Conservation (phyloP, 2,113 vertebrate genomes). For the Gavia stellata region DNA sequence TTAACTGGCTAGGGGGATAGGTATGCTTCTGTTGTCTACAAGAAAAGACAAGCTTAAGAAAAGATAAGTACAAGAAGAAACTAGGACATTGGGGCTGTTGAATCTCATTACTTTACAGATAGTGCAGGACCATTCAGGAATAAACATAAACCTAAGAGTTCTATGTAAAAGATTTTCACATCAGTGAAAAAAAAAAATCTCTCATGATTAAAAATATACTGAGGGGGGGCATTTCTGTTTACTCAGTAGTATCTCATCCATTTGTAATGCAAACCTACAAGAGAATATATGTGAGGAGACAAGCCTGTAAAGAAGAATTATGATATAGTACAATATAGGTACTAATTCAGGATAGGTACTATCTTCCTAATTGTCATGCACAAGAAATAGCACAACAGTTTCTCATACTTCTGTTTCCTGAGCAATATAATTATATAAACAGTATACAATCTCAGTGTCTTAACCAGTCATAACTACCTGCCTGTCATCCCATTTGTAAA, state of each 20-base stretch:
- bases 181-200: not conserved
- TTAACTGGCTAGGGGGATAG: not conserved
- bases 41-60: not conserved
- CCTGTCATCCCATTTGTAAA: not conserved
- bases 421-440: not conserved
- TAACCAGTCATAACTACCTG: not conserved
- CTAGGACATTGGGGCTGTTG: not conserved
- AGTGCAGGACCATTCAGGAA: not conserved
- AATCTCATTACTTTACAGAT: not conserved
- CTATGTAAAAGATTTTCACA: not conserved
- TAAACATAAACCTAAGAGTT: not conserved
- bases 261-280: not conserved
- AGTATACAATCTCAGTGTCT: not conserved
- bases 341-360: not conserved
- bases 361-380: not conserved
- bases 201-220: not conserved
- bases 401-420: not conserved
- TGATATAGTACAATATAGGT: not conserved
- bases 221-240: not conserved
- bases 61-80: not conserved
- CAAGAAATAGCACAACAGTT: not conserved
- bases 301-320: not conserved
- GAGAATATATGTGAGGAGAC: not conserved
- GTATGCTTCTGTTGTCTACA: not conserved
- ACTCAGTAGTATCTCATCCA: not conserved